Percentiles rank a stretch among this genome's conserved stretches.
Conservation (phyloP, 2,888 invertebrate species). For the Pyrochroa serraticornis region DNA sequence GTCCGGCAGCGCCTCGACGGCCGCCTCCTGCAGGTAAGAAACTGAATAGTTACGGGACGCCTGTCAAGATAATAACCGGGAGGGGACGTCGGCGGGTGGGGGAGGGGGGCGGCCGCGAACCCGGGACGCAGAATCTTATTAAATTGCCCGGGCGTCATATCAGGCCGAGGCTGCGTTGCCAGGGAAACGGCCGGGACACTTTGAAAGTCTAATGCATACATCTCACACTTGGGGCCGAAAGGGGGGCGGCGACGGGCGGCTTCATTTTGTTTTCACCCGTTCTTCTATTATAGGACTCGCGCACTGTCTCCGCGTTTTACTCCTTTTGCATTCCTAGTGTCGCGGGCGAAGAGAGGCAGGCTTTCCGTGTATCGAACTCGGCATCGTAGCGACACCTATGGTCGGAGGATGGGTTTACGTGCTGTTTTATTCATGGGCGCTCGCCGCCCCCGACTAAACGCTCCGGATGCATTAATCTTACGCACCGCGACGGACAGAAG, state of each 20-base stretch:
- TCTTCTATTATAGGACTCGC: slow-evolving; percentile 52
- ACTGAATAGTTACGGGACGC: slow-evolving; percentile 41
- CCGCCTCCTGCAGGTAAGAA: slow-evolving; percentile 38
- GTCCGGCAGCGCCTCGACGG: slow-evolving; percentile 13
- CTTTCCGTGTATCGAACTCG: slow-evolving; percentile 1
- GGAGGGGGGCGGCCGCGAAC: slow-evolving; percentile 47
- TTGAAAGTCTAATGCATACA: slow-evolving; percentile 61
- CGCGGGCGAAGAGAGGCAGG: slow-evolving; percentile 12
- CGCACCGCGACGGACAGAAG: slow-evolving; percentile 23
- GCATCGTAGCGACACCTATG: slow-evolving; percentile 25
- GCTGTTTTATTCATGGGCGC: slow-evolving; percentile 28
- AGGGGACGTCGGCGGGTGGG: slow-evolving; percentile 39
- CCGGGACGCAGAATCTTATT: slow-evolving; percentile 61
- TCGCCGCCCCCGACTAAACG: slow-evolving; percentile 36
- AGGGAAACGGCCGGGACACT: slow-evolving; percentile 70
- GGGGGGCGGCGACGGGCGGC: slow-evolving; percentile 46
- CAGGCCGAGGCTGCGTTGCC: slow-evolving; percentile 68
- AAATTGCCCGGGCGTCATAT: slow-evolving; percentile 70
- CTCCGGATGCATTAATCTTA: slow-evolving; percentile 44
- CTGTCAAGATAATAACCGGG: slow-evolving; percentile 48
- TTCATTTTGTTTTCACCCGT: slow-evolving; percentile 58
- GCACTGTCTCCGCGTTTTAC: slow-evolving; percentile 40
- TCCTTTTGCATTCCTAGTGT: slow-evolving; percentile 27
- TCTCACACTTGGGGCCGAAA: slow-evolving; percentile 56
- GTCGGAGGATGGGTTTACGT: slow-evolving; percentile 11